These are phyloP conservation scores for Cyanocitta stelleri DNA, from an alignment of 2,113 vertebrate genomes.

Conservation along the genomic window DNA sequence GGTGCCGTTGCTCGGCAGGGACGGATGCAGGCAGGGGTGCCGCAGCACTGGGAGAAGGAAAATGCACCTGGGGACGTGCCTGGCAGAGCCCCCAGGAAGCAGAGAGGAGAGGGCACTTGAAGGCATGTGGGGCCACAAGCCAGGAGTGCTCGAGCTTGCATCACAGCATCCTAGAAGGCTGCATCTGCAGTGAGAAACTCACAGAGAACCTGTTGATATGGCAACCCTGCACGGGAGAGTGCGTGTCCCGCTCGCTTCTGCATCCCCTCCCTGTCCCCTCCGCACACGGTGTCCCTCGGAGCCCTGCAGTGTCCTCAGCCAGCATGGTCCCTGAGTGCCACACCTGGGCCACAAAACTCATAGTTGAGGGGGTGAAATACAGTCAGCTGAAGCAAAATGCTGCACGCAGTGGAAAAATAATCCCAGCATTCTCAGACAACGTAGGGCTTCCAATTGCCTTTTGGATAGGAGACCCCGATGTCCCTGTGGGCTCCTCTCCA, in stretches of 20 bases:
- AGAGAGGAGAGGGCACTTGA: neutral
- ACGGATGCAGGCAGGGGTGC: neutral
- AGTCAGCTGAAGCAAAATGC: neutral
- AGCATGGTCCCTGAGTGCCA: neutral
- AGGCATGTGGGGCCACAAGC: neutral
- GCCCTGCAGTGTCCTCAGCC: neutral
- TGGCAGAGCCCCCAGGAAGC: neutral
- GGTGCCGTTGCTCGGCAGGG: neutral
- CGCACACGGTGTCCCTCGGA: fast-evolving
- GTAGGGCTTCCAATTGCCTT: neutral
- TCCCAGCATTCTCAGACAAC: neutral
- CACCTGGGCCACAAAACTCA: neutral
- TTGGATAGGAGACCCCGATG: neutral
- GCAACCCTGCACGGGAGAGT: neutral
- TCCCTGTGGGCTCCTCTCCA: neutral
- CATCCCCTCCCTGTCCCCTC: fast-evolving
- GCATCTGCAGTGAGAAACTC: neutral
- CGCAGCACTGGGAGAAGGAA: neutral
- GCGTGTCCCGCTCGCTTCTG: fast-evolving
- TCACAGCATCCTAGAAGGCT: neutral
- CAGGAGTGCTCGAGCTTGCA: fast-evolving
- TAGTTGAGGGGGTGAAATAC: fast-evolving
- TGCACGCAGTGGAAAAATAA: neutral
- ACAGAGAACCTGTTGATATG: neutral
- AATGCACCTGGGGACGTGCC: neutral